These are phyloP conservation scores for Puma concolor DNA, from an alignment of 2,113 vertebrate genomes.

Conservation along the genomic window DNA sequence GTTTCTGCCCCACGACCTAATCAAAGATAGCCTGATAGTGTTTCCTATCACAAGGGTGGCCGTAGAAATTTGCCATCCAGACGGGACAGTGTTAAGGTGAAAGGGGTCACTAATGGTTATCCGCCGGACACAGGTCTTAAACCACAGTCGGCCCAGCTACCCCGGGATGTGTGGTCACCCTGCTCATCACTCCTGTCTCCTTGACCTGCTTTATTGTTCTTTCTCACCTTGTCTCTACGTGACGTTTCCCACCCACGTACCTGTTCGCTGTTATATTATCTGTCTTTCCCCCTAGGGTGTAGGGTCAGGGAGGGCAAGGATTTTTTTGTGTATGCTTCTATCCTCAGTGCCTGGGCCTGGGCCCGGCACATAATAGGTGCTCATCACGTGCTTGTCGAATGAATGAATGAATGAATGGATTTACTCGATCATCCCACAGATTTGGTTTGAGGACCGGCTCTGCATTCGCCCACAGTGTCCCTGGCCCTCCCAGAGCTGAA, in stretches of 20 bases:
- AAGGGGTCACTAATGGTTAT: neutral
- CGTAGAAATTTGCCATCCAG: neutral
- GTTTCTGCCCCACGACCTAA: neutral
- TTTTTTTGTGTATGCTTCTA: neutral
- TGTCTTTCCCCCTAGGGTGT: neutral
- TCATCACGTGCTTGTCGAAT: neutral
- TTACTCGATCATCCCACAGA: no score
- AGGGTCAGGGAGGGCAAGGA: neutral
- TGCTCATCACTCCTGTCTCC: fast-evolving
- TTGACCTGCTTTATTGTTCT: neutral
- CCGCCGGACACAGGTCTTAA: neutral
- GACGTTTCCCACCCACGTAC: fast-evolving
- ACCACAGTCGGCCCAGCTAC: neutral
- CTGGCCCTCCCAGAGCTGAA: neutral
- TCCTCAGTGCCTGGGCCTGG: neutral
- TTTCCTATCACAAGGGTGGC: neutral
- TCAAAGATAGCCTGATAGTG: neutral
- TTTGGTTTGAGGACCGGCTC: neutral
- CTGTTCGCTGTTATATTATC: neutral
- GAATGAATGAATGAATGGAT: neutral
- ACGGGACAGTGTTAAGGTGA: neutral
- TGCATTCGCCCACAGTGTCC: fast-evolving
- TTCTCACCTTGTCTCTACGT: neutral
- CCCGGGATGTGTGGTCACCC: fast-evolving
- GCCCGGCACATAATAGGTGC: neutral